Evolutionary conservation across 30 jellyfish, hydroid and myxozoan species (phyloP), one percentile per base, ranked within the genome.

Genomic region (Aurelia sp.): DNA sequence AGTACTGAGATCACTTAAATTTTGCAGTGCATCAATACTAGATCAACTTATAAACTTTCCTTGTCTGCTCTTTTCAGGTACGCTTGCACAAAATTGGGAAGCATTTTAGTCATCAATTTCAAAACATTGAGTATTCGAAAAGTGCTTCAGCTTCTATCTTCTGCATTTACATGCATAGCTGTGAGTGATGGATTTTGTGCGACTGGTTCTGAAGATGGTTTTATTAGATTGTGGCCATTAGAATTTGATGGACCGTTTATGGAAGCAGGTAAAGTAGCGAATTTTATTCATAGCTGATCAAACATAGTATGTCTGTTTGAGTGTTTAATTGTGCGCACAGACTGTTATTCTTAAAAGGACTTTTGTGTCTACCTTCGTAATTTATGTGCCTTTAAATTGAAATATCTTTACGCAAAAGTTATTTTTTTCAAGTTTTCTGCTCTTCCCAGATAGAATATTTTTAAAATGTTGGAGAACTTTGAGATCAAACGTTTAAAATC

Each of bases 131-230:
- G 75, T 0, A 22, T 88, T 3, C 82, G 33, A 55, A 72, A 73
- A 10, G 72, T 89, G 10, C 76, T 64, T 38, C 88, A 81, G 35
- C 89, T 81, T 1, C 76, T 75, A 19, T 61, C 84, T 20, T 59
- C 74, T 12, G 80, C 84, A 21, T 72, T 90, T 11, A 90, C 85
- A 11, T 76, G 96, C 20, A 18, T 94, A 0, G 78, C 97, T 1
- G 22, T 89, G 35, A 67, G 74, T 24, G 96, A 89, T 48, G 86
- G 79, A 1, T 89, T 82, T 63, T 87, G 96, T 84, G 98, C 92
- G 40, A 76, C 88, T 63, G 98, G 98, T 2, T 82, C 92, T 3
- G 76, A 59, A 13, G 98, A 94, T 79, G 97, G 97, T 0, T 80
- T 58, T 64, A 51, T 94, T 38, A 70, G 94, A 64, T 66, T 94